Base-by-base conservation (phyloP, 2,113 vertebrate species). In the Phaetusa simplex region DNA sequence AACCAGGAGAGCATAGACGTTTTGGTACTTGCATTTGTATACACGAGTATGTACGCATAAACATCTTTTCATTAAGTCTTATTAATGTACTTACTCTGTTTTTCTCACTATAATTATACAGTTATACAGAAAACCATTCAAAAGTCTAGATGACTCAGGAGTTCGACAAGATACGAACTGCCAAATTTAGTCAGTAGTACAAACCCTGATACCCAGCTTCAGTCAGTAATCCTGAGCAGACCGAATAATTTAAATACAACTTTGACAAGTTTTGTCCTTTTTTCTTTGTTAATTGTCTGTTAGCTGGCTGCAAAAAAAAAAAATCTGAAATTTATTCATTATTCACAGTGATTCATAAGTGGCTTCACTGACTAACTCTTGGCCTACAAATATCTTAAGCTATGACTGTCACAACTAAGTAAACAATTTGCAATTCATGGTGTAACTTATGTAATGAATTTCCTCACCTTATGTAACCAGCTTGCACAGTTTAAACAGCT, bases 311-410 rank as follows among this genome's bases (percentile, higher is more conserved):
- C 23, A 86, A 95, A 90, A 24, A 59, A 45, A 56, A 62, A 43
- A 82, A 79, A 67, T 36, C 58, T 65, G n/a, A 94, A 76, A 90
- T 94, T 30, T 96, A 93, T 95, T 96, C 79, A 95, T 93, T 96
- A 97, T 94, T 96, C 88, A 93, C 38, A 95, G 82, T 94, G 58
- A 97, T 96, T 97, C 94, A 93, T 83, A 90, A 91, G 47, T 11
- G 42, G 67, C 72, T 97, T 95, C 72, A 52, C 64, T 84, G 91
- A 90, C 81, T 88, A 96, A 93, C 61, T 90, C 73, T 71, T 32
- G 1, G 65, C 72, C 90, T 92, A 82, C 93, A 96, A 97, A 82
- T 94, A 93, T 90, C 92, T 96, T 92, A 90, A 96, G 84, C 78
- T 94, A 64, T 34, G 70, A 70, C 85, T 90, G 83, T 80, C 58